These are phyloP conservation scores for Peromyscus attwateri DNA, from an alignment of 2,797 vertebrate genomes.

Conservation along the genomic window DNA sequence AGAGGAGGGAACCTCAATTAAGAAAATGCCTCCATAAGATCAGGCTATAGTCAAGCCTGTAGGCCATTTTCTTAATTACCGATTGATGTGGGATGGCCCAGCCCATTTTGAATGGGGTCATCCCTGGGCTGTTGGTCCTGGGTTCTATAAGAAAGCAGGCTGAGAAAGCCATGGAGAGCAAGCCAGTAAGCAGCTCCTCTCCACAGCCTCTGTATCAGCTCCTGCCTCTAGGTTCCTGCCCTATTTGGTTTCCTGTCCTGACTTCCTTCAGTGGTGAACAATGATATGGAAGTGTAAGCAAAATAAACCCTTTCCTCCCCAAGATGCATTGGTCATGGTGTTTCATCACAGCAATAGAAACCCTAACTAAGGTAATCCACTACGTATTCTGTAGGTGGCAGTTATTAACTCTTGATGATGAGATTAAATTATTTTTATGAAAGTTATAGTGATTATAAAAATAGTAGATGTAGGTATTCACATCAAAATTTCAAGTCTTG, in stretches of 20 bases:
- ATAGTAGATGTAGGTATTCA: neutral
- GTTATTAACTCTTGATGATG: conserved; percentile 26
- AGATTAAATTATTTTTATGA: neutral
- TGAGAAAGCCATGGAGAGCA: neutral
- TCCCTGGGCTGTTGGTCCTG: too few relatives aligned
- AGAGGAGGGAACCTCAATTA: neutral
- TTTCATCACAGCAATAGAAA: neutral
- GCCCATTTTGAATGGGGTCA: too few relatives aligned
- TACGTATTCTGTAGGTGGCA: neutral
- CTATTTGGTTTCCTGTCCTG: neutral
- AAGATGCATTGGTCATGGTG: too few relatives aligned
- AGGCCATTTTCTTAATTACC: neutral
- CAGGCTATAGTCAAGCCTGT: too few relatives aligned
- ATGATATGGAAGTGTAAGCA: too few relatives aligned
- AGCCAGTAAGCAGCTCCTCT: neutral
- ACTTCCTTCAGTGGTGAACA: neutral
- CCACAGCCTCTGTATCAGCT: neutral
- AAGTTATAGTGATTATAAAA: conserved; percentile 45
- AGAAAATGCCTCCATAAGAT: neutral
- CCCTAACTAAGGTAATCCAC: neutral
- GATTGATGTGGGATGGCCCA: too few relatives aligned
- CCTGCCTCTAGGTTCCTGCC: neutral
- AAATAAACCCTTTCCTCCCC: neutral
- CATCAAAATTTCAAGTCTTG: neutral
- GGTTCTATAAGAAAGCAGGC: neutral